Evolutionary conservation across 2,797 vertebrate species (phyloP), one percentile per base, ranked within the genome.

Genomic region (Protonibea diacanthus): DNA sequence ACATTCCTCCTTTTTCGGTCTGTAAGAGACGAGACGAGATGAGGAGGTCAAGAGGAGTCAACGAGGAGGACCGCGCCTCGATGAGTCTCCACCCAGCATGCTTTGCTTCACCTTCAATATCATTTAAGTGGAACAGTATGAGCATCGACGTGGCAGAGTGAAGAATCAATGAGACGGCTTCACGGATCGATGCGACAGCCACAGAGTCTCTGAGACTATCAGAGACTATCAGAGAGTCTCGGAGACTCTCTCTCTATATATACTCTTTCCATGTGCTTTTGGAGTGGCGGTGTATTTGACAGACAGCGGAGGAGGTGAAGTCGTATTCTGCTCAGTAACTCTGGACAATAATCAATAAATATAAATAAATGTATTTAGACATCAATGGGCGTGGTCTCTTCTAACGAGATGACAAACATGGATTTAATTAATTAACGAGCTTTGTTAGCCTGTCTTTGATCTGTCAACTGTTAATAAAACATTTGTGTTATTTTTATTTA

Each of bases 41-140:
- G 20, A 48, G 60, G 52, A 49, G 60, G 61, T 62, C 47, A 58
- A 58, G 61, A 49, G 71, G 71, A 74, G 61, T 57, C 27, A 53
- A 62, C 12, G 33, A 71, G 69, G 57, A 23, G 53, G 23, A 69
- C 10, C 42, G 49, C 8, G 11, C 13, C 49, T 52, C 29, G 5
- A 21, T 21, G 23, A 33, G 21, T 42, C 55, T 48, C 47, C 5
- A 8, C 59, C 63, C 73, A 68, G 64, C 67, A 58, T 58, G 52
- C 60, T 13, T 56, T 25, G 23, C 66, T 64, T 18, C 52, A 29
- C 7, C 48, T 12, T 14, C 20, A 47, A 13, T 21, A 29, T 61
- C 49, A 48, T 61, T 62, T 56, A 11, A 6, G 17, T 27, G 59
- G 1, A 33, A 48, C 29, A 63, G 29, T 49, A n/a, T n/a, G 25